These are phyloP conservation scores for Apostichopus japonicus DNA, from an alignment of 35 echinoderm and acorn worm species.

Conservation along the genomic window DNA sequence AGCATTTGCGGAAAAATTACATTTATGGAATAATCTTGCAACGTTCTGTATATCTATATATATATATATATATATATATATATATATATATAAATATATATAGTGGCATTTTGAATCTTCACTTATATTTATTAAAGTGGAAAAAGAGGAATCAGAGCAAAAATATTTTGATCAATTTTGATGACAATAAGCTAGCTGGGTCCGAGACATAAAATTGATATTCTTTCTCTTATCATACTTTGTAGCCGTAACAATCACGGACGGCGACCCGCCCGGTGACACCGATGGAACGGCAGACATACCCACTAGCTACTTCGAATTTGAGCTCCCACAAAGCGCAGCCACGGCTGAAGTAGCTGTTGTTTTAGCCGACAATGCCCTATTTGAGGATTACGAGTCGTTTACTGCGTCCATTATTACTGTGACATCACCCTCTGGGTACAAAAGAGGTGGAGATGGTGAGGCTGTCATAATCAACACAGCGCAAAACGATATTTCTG, in stretches of 20 bases:
- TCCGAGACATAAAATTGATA: neutral
- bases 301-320: neutral
- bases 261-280: neutral
- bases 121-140: no score
- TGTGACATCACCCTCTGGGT: neutral
- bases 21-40: no score
- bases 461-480: neutral
- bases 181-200: neutral
- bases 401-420: neutral
- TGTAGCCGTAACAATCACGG: neutral
- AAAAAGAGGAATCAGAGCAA: no score
- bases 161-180: neutral
- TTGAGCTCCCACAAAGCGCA: neutral
- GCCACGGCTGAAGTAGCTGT: neutral
- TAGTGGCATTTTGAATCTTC: no score
- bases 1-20: no score
- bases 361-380: neutral
- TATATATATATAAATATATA: no score
- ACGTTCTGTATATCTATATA: no score
- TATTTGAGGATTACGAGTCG: neutral
- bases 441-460: neutral
- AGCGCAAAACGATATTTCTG: neutral
- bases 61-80: no score
- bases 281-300: neutral
- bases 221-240: neutral